Conservation (phyloP, 2,888 invertebrate species). For the Diloba caeruleocephala region DNA sequence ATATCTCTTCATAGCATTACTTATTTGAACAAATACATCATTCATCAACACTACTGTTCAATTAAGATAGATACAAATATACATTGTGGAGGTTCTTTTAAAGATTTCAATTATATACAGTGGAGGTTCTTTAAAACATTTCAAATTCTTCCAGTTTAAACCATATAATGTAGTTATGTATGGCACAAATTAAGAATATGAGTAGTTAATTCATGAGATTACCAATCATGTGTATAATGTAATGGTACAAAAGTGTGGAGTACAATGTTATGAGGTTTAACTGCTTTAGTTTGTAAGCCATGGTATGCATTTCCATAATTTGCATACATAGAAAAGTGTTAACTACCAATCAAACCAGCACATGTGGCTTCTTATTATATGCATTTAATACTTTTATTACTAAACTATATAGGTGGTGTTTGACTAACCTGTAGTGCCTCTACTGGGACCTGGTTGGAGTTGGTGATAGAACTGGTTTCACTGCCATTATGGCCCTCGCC, state of each 20-base stretch:
- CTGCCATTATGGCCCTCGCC: constrained; percentile 75
- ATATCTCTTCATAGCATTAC: constrained; percentile 7
- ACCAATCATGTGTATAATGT: constrained; percentile 11
- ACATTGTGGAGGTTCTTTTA: constrained; percentile 31
- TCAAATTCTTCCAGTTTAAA: constrained; percentile 22
- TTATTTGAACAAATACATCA: constrained; percentile 20
- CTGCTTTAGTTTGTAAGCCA: constrained; percentile 2
- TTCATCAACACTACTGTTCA: constrained; percentile 19
- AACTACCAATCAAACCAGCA: too few relatives aligned
- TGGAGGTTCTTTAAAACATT: constrained; percentile 31
- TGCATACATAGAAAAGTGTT: constrained; percentile 5
- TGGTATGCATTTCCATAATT: background rate
- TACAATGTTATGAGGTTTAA: constrained; percentile 31
- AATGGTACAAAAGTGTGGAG: constrained; percentile 13
- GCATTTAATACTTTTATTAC: background rate
- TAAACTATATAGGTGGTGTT: background rate
- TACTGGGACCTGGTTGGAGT: constrained; percentile 58
- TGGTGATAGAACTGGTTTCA: constrained; percentile 69
- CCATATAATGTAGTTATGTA: constrained; percentile 14
- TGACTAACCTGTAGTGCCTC: constrained; percentile 70
- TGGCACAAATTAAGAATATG: constrained; percentile 14
- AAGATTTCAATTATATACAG: constrained; percentile 11
- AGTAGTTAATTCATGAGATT: constrained; percentile 4
- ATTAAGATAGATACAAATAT: constrained; percentile 6
- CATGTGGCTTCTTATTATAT: background rate